Conservation (phyloP, 1,140 invertebrate species). For the Drosophila nannoptera region DNA sequence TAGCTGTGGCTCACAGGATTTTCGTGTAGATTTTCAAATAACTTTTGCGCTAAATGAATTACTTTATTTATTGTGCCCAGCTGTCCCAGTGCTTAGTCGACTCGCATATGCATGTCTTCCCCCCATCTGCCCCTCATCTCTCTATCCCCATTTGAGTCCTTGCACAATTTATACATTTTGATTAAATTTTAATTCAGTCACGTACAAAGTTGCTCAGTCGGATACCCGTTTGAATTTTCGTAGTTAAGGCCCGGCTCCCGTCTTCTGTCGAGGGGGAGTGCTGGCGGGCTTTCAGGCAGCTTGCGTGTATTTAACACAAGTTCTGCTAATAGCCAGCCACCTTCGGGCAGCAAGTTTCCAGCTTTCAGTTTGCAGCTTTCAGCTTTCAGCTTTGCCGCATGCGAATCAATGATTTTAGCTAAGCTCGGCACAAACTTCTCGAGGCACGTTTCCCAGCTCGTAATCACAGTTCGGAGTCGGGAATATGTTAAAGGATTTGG, state of each 20-base stretch:
- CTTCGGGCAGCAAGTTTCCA: constrained; percentile 34
- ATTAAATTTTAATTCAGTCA: constrained; percentile 79
- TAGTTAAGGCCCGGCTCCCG: constrained; percentile 8
- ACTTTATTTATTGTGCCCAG: constrained; percentile 74
- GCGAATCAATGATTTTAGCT: constrained; percentile 26
- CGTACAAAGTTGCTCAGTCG: constrained; percentile 51
- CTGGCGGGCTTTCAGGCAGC: not conserved
- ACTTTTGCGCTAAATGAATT: constrained; percentile 75
- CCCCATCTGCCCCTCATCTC: not conserved
- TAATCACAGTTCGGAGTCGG: constrained; percentile 32
- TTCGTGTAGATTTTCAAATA: constrained; percentile 70
- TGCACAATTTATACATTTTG: constrained; percentile 69
- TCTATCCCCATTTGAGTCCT: constrained; percentile 11
- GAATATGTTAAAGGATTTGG: not conserved
- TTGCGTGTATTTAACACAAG: constrained; percentile 67
- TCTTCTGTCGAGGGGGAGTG: constrained; percentile 27
- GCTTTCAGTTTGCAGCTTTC: constrained; percentile 23
- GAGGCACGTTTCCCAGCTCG: constrained; percentile 6
- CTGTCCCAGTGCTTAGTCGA: constrained; percentile 46
- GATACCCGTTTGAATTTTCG: constrained; percentile 12
- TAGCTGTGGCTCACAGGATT: constrained; percentile 37
- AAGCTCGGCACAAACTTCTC: constrained; percentile 1
- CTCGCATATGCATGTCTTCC: constrained; percentile 46
- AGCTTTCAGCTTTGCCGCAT: constrained; percentile 5
- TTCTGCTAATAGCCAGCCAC: constrained; percentile 58